Evolutionary conservation across 2,888 invertebrate species (phyloP).

Genomic region (Lymantria dispar): DNA sequence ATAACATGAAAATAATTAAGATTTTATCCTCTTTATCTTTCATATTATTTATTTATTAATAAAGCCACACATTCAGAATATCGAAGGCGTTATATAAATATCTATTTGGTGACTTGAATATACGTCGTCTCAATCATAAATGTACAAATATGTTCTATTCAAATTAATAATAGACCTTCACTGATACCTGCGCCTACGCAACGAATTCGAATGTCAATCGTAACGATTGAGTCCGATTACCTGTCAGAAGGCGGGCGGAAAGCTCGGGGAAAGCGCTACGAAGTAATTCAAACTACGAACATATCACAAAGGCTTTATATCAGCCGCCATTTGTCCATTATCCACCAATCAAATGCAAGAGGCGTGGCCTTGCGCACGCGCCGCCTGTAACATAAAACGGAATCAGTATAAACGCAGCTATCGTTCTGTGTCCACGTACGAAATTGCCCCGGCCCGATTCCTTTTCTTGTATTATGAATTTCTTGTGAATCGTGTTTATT

Average conservation of each 20-base stretch:
- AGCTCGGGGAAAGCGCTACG: constrained; percentile 57
- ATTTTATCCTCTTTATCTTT: too few species aligned
- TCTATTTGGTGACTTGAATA: too few species aligned
- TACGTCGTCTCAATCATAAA: neutral
- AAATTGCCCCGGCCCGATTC: constrained; percentile 40
- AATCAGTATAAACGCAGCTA: constrained; percentile 73
- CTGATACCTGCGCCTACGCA: constrained; percentile 67
- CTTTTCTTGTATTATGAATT: constrained; percentile 50
- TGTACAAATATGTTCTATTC: neutral
- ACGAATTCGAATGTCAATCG: constrained; percentile 55
- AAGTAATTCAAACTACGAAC: constrained; percentile 31
- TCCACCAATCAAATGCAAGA: constrained; percentile 51
- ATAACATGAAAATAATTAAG: too few species aligned
- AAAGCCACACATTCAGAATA: too few species aligned
- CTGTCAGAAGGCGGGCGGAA: constrained; percentile 57
- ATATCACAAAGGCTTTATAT: constrained; percentile 51
- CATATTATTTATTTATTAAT: too few species aligned
- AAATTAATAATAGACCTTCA: constrained; percentile 6
- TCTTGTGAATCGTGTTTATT: constrained; percentile 51
- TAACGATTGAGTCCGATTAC: constrained; percentile 55
- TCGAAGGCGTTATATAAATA: too few species aligned
- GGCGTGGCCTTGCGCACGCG: constrained; percentile 73
- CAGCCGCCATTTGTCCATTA: constrained; percentile 53
- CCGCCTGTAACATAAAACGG: constrained; percentile 54
- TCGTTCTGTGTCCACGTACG: constrained; percentile 59